phyloP scores from a whole-genome alignment of 2,797 vertebrate species.

The Sciurus carolinensis region DNA sequence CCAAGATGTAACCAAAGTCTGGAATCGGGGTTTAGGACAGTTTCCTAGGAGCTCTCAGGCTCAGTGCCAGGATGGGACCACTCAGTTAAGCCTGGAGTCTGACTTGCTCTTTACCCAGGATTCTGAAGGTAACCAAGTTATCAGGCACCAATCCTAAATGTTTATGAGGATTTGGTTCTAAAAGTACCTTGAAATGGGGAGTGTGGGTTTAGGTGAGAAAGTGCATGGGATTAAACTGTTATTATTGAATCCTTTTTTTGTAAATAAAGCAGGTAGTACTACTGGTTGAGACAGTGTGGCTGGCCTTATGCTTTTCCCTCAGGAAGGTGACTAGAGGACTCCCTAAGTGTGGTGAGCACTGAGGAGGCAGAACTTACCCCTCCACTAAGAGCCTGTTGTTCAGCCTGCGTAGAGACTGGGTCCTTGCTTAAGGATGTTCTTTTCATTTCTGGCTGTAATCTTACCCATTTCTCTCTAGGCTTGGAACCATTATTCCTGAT shows the following conservation, averaged over 20 bases:
- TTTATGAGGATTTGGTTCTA: conserved; percentile 33
- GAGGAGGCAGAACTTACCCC: background rate
- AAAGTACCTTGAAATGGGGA: conserved; percentile 30
- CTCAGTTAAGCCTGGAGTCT: conserved; percentile 79
- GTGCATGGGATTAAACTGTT: background rate
- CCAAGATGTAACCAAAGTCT: conserved; percentile 85
- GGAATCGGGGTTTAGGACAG: background rate
- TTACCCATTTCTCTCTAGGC: background rate
- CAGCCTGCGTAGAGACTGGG: background rate
- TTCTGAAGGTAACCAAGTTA: conserved; percentile 95
- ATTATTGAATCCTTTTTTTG: conserved; percentile 39
- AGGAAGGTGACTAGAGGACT: conserved; percentile 13
- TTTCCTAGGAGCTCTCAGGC: background rate
- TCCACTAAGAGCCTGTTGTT: background rate
- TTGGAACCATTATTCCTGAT: conserved; percentile 22
- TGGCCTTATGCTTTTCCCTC: background rate
- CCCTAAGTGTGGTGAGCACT: background rate
- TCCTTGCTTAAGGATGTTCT: background rate
- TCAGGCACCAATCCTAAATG: conserved; percentile 91
- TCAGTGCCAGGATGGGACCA: background rate
- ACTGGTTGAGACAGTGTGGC: background rate
- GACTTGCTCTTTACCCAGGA: conserved; percentile 95
- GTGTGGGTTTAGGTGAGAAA: background rate
- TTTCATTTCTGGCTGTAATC: background rate
- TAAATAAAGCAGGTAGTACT: conserved; percentile 64